phyloP scores from a whole-genome alignment of 2,113 vertebrate genomes.

The Tricholaema leucomelas region DNA sequence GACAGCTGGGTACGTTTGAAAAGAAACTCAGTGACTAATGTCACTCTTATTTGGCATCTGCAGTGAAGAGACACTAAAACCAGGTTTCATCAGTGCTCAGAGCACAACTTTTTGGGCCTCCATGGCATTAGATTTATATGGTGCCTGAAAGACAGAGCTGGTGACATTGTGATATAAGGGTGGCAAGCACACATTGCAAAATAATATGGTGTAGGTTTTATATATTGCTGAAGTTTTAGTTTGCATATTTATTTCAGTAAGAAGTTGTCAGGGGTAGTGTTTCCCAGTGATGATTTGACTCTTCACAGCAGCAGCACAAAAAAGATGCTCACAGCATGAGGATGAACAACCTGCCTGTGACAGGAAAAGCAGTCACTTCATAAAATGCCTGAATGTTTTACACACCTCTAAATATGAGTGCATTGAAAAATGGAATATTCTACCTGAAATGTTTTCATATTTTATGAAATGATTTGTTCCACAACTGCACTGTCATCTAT shows the following conservation, averaged over 20 bases:
- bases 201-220: neutral
- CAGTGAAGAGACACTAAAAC: neutral
- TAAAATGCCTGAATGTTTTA: neutral
- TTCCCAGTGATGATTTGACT: neutral
- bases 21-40: neutral
- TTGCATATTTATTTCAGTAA: neutral
- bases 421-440: neutral
- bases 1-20: neutral
- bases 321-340: neutral
- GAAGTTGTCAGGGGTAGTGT: neutral
- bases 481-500: neutral
- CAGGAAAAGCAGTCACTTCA: neutral
- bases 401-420: neutral
- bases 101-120: neutral
- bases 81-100: neutral
- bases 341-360: neutral
- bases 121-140: neutral
- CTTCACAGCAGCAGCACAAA: neutral
- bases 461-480: neutral
- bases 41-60: neutral
- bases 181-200: neutral
- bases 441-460: neutral
- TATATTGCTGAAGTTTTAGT: neutral
- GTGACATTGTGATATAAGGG: neutral
- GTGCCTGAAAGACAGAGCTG: neutral